phyloP scores from a whole-genome alignment of 2,797 vertebrate species.

The Micrastur ruficollis region DNA sequence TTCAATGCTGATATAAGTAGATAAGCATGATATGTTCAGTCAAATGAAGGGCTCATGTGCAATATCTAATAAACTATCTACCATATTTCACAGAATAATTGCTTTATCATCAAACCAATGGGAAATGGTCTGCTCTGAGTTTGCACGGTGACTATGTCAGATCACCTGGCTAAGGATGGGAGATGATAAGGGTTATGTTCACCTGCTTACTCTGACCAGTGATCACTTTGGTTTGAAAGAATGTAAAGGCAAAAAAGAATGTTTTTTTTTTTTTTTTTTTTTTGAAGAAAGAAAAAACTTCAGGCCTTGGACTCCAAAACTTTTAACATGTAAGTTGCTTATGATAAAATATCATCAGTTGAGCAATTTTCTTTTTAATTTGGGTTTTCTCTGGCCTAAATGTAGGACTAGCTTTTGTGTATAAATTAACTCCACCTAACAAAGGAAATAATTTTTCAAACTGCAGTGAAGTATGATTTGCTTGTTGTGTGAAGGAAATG shows the following conservation, averaged over 20 bases:
- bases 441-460: neutral
- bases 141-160: conserved; percentile 34
- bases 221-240: conserved; percentile 70
- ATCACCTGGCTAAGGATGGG: conserved; percentile 69
- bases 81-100: conserved; percentile 61
- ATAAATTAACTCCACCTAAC: neutral
- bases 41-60: neutral
- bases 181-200: conserved; percentile 74
- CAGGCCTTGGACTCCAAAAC: conserved; percentile 64
- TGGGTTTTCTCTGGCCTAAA: neutral
- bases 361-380: neutral
- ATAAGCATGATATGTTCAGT: neutral
- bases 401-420: neutral
- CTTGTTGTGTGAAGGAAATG: neutral
- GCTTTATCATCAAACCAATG: conserved; percentile 73
- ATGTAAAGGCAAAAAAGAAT: conserved; percentile 47
- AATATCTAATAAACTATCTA: neutral
- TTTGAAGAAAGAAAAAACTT: neutral
- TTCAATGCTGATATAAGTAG: neutral
- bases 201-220: conserved; percentile 62
- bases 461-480: neutral
- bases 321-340: conserved; percentile 66
- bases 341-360: neutral
- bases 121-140: conserved; percentile 73
- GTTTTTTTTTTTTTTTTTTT: neutral